Percentiles rank a stretch among this genome's conserved stretches.
Conservation (phyloP, 1,140 invertebrate genomes). For the Nasonia giraulti region DNA sequence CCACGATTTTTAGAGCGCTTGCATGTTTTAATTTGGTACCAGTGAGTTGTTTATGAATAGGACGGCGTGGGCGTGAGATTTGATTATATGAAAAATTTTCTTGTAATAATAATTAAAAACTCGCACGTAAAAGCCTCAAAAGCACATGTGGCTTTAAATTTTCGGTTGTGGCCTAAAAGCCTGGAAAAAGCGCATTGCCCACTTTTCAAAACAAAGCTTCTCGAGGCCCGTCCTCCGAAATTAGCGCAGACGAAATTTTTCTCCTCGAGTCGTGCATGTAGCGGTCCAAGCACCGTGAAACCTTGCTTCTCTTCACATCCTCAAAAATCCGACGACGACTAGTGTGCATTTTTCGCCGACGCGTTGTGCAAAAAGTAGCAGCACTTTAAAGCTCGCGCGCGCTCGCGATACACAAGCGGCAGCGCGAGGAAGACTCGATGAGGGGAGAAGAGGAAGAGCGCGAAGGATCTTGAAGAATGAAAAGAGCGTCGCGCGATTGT, state of each 20-base stretch:
- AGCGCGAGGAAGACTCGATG: background rate
- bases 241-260: background rate
- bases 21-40: background rate
- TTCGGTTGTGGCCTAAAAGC: too few relatives aligned
- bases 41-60: background rate
- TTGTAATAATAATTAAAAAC: too few relatives aligned
- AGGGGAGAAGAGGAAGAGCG: too few relatives aligned
- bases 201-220: background rate
- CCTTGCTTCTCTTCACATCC: background rate
- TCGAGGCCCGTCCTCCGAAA: background rate
- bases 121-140: too few relatives aligned
- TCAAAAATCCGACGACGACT: background rate
- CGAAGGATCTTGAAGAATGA: background rate
- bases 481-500: background rate
- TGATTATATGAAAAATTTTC: too few relatives aligned
- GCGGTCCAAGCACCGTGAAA: background rate
- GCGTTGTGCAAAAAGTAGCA: background rate
- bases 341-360: background rate
- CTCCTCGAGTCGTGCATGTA: background rate
- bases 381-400: constrained; percentile 1
- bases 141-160: too few relatives aligned
- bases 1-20: background rate
- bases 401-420: background rate
- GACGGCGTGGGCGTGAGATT: too few relatives aligned
- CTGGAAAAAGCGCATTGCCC: too few relatives aligned